These are phyloP conservation scores for Rapana venosa DNA, from an alignment of 2,888 invertebrate species.

Conservation along the genomic window DNA sequence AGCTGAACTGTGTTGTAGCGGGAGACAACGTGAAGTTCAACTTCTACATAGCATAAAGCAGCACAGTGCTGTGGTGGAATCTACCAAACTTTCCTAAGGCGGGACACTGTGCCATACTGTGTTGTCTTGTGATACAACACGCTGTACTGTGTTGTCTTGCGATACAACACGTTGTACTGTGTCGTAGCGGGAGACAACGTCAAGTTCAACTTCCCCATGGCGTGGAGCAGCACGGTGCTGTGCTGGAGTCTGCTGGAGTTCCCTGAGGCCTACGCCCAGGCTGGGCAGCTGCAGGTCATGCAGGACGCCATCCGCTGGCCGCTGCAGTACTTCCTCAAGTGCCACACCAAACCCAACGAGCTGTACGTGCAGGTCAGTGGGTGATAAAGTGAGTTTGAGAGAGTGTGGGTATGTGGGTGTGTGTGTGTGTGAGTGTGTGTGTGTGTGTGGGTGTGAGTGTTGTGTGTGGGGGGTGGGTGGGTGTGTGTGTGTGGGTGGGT, in stretches of 20 bases:
- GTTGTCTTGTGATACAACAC: not conserved
- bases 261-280: conserved; percentile 59
- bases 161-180: not conserved
- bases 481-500: not conserved
- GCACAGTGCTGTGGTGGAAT: not conserved
- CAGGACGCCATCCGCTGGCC: conserved; percentile 81
- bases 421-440: no score
- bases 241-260: conserved; percentile 66
- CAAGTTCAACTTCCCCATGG: conserved; percentile 71
- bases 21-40: not conserved
- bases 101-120: not conserved
- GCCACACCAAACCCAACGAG: conserved; percentile 67
- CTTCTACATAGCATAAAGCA: no score
- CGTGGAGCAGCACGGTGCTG: conserved; percentile 62
- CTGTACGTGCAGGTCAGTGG: conserved; percentile 78
- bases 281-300: conserved; percentile 62
- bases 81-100: not conserved
- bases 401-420: no score
- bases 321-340: conserved; percentile 83
- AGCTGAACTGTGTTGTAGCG: not conserved
- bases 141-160: not conserved
- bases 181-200: conserved; percentile 66
- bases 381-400: no score
- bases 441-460: no score
- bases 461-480: no score